These are phyloP conservation scores for Chrysemys picta DNA, from an alignment of 2,113 vertebrate genomes.

Conservation along the genomic window DNA sequence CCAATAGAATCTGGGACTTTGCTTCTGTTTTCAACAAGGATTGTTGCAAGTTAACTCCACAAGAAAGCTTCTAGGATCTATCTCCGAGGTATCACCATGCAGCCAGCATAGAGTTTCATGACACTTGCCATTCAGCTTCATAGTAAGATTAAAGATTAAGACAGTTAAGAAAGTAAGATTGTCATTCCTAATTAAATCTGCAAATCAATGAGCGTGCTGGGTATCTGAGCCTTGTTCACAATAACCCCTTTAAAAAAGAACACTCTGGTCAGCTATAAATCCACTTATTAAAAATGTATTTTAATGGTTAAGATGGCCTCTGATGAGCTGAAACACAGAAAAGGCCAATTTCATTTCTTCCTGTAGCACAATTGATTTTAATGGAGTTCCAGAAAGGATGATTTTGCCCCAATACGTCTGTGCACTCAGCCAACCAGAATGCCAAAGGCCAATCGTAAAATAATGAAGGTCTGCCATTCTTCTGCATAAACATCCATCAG, in stretches of 20 bases:
- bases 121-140: background rate
- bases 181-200: background rate
- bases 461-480: background rate
- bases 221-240: background rate
- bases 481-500: background rate
- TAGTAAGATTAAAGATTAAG: background rate
- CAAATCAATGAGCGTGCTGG: fast-evolving
- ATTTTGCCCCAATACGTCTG: background rate
- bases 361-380: background rate
- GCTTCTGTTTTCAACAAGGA: background rate
- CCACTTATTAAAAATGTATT: background rate
- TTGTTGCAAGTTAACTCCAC: background rate
- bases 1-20: background rate
- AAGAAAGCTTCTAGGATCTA: background rate
- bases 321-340: background rate
- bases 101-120: background rate
- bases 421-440: background rate
- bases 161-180: background rate
- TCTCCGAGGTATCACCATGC: fast-evolving
- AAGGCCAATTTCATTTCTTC: background rate
- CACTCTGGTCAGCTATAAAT: background rate
- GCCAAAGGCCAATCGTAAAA: background rate
- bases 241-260: background rate
- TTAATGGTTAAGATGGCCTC: background rate
- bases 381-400: background rate